Base-by-base conservation (phyloP, 2,888 invertebrate genomes). In the Trisateles emortualis region DNA sequence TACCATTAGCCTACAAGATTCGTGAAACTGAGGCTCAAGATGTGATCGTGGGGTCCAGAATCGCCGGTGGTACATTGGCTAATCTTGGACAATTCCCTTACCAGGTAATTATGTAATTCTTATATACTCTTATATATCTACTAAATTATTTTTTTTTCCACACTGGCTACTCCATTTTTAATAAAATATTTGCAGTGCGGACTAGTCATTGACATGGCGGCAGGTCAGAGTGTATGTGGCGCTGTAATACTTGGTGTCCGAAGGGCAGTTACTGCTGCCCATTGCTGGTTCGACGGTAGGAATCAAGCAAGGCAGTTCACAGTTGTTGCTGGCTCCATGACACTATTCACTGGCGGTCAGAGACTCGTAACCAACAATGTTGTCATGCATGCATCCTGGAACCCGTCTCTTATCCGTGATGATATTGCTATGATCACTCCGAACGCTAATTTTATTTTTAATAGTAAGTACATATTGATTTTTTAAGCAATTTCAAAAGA, bases 71-170 rank as follows among this genome's bases (percentile, higher is more conserved):
- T 3, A 43, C 52, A 0, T 0, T 29, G 0, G 17, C 72, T 10
- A 17, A 17, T 0, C 39, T 59, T 19, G 76, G 72, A n/a, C 59
- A 77, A 33, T 66, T 72, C 48, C 72, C 73, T 3, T 54, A 70
- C 47, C 76, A 78, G 65, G 79, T 76, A 57, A 50, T n/a, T n/a
- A n/a, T n/a, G n/a, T n/a, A n/a, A n/a, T n/a, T n/a, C n/a, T n/a
- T n/a, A n/a, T n/a, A n/a, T n/a, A n/a, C n/a, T n/a, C n/a, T n/a
- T n/a, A n/a, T n/a, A n/a, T n/a, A n/a, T n/a, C n/a, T n/a, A n/a
- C n/a, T n/a, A n/a, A n/a, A n/a, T n/a, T n/a, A n/a, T n/a, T n/a
- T n/a, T n/a, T n/a, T n/a, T n/a, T n/a, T n/a, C n/a, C n/a, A n/a
- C n/a, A n/a, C n/a, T n/a, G n/a, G n/a, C n/a, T n/a, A n/a, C n/a